These are phyloP conservation scores for Agriotes lineatus DNA, from an alignment of 2,888 invertebrate genomes.

Conservation along the genomic window DNA sequence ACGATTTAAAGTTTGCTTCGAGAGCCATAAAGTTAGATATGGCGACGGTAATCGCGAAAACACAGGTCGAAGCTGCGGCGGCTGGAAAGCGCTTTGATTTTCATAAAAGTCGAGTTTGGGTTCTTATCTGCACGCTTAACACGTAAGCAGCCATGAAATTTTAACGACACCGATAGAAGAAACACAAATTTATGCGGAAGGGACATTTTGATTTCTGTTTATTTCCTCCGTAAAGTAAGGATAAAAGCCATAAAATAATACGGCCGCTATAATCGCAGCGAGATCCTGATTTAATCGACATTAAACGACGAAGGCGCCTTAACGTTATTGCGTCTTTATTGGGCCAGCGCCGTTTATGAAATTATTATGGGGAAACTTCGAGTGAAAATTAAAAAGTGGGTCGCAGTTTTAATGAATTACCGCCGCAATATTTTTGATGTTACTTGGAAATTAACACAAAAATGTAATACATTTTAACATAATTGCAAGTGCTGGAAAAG, in stretches of 20 bases:
- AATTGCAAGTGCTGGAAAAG: too few species aligned
- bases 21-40: not conserved
- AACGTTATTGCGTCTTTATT: not conserved
- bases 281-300: not conserved
- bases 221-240: not conserved
- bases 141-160: not conserved
- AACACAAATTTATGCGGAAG: not conserved
- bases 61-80: not conserved
- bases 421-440: not conserved
- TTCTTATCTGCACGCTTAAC: not conserved
- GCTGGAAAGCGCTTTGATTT: not conserved
- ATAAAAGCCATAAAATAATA: not conserved
- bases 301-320: not conserved
- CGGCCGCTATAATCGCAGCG: not conserved
- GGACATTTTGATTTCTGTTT: not conserved
- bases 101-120: not conserved
- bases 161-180: not conserved
- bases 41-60: not conserved
- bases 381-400: not conserved
- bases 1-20: not conserved
- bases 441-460: too few species aligned
- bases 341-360: not conserved
- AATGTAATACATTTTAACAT: too few species aligned
- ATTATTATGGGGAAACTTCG: slow-evolving; percentile 3
- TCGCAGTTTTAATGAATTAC: slow-evolving; percentile 10